Base-by-base conservation (phyloP, 2,888 invertebrate genomes). In the Drosophila bunnanda region DNA sequence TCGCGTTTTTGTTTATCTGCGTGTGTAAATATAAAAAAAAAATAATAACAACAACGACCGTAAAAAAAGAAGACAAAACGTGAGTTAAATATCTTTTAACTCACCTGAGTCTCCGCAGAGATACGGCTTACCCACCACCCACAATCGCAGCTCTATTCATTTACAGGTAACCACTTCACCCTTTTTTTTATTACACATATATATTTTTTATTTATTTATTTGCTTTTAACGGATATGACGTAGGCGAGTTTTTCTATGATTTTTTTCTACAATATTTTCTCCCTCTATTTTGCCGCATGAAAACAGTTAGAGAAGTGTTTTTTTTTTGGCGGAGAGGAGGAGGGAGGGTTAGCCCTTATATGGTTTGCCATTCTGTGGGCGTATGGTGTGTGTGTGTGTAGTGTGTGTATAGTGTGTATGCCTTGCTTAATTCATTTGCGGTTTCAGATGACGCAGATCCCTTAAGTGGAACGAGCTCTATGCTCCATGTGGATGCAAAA, bases 41-140 rank as follows among this genome's bases (percentile, higher is more conserved):
- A 62, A n/a, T n/a, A 39, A 41, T 22, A 69, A 38, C 5, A 50
- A 48, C 34, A 55, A 48, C 28, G 13, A 39, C 22, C 54, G 48
- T 55, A 32, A 59, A 39, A 41, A 46, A 70, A 43, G 13, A 13
- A 53, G 43, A 53, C 38, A 34, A 73, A 88, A 80, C 79, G 89
- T 88, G 81, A 87, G 76, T 72, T 79, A 76, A 77, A 76, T 79
- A 83, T 88, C 62, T 71, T 72, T 76, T 80, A 60, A 79, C 74
- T 71, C 53, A 54, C 56, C 64, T 56, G 22, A 20, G 20, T 50
- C 32, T 65, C 39, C 55, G 65, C 46, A 75, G 52, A 48, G 41
- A 71, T 22, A 71, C 46, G 39, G 28, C 39, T 17, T 12, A 39
- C 25, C 13, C 34, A 67, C 69, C 69, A 41, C 52, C 61, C 41